These are phyloP conservation scores for Oxygymnocypris stewartii DNA, from an alignment of 2,113 vertebrate species.

Conservation along the genomic window DNA sequence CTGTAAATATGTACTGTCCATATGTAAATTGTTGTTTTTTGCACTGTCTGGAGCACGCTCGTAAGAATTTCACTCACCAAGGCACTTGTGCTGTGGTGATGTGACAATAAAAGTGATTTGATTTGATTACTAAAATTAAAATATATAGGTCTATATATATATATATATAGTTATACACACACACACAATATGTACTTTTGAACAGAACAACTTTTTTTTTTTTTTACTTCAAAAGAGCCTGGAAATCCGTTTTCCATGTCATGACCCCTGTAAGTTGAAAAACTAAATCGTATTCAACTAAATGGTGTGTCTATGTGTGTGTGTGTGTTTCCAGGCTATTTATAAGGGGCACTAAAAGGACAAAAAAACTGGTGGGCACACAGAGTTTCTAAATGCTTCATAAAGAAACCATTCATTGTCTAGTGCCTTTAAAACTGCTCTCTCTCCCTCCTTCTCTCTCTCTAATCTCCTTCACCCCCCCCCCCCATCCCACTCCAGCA, in stretches of 20 bases:
- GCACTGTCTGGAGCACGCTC: too few species aligned
- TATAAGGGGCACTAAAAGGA: slow-evolving; percentile 18
- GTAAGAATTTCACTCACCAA: too few species aligned
- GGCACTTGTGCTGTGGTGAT: too few species aligned
- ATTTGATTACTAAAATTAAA: too few species aligned
- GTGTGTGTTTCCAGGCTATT: not conserved
- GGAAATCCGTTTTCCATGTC: not conserved
- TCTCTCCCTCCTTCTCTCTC: not conserved
- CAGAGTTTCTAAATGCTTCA: slow-evolving; percentile 11
- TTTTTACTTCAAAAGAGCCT: not conserved
- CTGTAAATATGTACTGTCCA: too few species aligned
- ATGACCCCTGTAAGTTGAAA: not conserved
- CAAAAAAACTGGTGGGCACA: slow-evolving; percentile 42
- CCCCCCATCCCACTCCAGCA: not conserved
- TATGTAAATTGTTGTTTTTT: too few species aligned
- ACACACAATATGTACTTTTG: too few species aligned
- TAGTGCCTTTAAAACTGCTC: not conserved
- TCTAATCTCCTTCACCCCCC: slow-evolving; percentile 22
- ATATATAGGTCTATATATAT: too few species aligned
- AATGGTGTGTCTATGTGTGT: not conserved
- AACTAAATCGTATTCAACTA: not conserved
- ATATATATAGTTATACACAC: too few species aligned
- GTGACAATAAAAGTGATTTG: too few species aligned
- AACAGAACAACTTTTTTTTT: not conserved
- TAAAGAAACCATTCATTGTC: slow-evolving; percentile 32